A percentile compares a stretch with the other conserved stretches of the same genome.
Evolutionary conservation across 2,797 vertebrate genomes (phyloP).

Genomic region (Cyprinodon diabolis): DNA sequence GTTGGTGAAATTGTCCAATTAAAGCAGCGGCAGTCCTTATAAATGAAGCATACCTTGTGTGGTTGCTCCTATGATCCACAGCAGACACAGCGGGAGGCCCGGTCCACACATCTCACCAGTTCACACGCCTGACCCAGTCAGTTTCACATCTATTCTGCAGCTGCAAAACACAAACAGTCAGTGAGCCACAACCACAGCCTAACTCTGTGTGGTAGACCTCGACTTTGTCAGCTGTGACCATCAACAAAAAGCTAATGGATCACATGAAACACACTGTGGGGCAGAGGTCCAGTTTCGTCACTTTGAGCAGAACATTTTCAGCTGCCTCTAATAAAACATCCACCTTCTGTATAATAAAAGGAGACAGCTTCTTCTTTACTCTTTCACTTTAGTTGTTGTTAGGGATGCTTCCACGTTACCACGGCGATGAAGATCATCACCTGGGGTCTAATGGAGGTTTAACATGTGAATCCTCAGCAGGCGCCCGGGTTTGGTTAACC

Average conservation of each 20-base stretch:
- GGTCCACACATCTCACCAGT: slow-evolving; percentile 68
- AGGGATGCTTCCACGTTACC: not conserved
- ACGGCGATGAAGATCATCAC: slow-evolving; percentile 18
- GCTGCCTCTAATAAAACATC: slow-evolving; percentile 45
- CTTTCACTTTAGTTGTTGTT: not conserved
- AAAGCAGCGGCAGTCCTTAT: not conserved
- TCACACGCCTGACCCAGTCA: slow-evolving; percentile 12
- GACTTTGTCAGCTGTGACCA: slow-evolving; percentile 6
- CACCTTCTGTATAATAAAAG: slow-evolving; percentile 30
- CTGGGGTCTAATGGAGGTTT: slow-evolving; percentile 44
- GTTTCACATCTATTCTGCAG: slow-evolving; percentile 48
- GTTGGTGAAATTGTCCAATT: not conserved
- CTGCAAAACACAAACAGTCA: slow-evolving; percentile 23
- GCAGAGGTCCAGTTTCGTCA: slow-evolving; percentile 30
- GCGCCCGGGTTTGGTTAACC: slow-evolving; percentile 10
- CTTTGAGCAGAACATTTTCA: slow-evolving; percentile 37
- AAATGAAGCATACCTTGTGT: slow-evolving; percentile 51
- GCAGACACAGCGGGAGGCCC: slow-evolving; percentile 46
- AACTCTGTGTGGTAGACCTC: slow-evolving; percentile 6
- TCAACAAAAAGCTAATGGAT: not conserved
- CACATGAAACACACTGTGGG: not conserved
- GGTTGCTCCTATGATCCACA: slow-evolving; percentile 52
- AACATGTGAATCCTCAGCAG: slow-evolving; percentile 36
- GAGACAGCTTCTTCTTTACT: no score
- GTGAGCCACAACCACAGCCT: slow-evolving; percentile 7